Evolutionary conservation across 2,888 invertebrate species (phyloP).

Genomic region (Caenorhabditis plicata): DNA sequence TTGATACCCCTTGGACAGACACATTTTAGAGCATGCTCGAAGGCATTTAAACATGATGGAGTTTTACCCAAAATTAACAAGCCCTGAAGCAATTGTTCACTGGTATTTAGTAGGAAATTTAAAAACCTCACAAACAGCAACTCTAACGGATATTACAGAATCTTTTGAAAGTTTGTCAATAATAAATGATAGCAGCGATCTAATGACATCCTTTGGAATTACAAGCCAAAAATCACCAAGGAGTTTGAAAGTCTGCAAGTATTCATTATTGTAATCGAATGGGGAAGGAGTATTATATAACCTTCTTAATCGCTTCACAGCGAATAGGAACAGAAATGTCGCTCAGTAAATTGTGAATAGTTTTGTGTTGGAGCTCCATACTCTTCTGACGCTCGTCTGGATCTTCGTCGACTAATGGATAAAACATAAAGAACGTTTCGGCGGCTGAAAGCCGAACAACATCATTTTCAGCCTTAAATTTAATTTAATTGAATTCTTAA

Average conservation of each 20-base stretch:
- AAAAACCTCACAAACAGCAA: slow-evolving; percentile 24
- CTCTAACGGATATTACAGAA: slow-evolving; percentile 17
- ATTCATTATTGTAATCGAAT: not conserved
- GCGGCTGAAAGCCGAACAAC: slow-evolving; percentile 15
- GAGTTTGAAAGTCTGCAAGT: slow-evolving; percentile 5
- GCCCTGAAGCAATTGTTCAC: not conserved
- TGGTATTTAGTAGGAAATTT: not conserved
- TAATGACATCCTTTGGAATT: slow-evolving; percentile 13
- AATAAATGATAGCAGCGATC: slow-evolving; percentile 7
- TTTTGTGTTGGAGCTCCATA: slow-evolving; percentile 13
- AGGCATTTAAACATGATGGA: slow-evolving; percentile 13
- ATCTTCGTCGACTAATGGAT: slow-evolving; percentile 19
- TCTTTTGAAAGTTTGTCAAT: slow-evolving; percentile 15
- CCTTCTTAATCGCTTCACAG: slow-evolving; percentile 6
- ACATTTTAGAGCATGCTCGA: slow-evolving; percentile 23
- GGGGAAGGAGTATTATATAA: not conserved
- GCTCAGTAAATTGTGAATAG: slow-evolving; percentile 10
- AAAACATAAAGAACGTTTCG: slow-evolving; percentile 25
- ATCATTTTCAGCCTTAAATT: slow-evolving; percentile 12
- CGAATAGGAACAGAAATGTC: slow-evolving; percentile 16
- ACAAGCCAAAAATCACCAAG: slow-evolving; percentile 17
- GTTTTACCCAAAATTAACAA: slow-evolving; percentile 4
- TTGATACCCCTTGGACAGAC: slow-evolving; percentile 6
- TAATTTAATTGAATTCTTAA: not conserved
- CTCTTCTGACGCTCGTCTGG: slow-evolving; percentile 1